Conservation (phyloP, 1,140 invertebrate species). For the Tetramorium alpestre region DNA sequence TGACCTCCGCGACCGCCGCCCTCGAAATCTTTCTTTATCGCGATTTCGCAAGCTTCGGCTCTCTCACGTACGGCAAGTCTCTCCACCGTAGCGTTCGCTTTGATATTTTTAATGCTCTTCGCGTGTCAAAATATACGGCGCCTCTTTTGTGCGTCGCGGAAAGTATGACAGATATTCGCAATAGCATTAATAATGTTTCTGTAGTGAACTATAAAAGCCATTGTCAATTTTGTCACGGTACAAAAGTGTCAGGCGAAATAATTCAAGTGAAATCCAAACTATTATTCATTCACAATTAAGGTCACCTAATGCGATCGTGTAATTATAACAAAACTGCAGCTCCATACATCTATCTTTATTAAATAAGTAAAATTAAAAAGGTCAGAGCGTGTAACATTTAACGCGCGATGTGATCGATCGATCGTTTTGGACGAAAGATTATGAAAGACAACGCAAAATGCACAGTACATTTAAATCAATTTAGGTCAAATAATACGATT, state of each 20-base stretch:
- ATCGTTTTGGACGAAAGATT: background rate
- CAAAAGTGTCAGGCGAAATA: background rate
- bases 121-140: slow-evolving; percentile 14
- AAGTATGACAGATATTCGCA: background rate
- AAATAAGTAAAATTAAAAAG: background rate
- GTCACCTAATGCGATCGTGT: background rate
- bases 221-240: background rate
- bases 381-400: background rate
- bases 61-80: background rate
- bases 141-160: background rate
- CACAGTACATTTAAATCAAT: background rate
- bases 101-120: slow-evolving; percentile 43
- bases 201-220: background rate
- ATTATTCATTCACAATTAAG: background rate
- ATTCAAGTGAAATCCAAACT: background rate
- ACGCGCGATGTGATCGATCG: background rate
- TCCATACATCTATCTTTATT: background rate
- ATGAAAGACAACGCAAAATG: background rate
- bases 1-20: slow-evolving; percentile 48
- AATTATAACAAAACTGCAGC: background rate
- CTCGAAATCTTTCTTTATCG: slow-evolving; percentile 25
- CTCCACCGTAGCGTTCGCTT: background rate
- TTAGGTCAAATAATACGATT: background rate
- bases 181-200: background rate
- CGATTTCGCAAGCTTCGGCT: background rate